phyloP scores from a whole-genome alignment of 1,140 invertebrate genomes.

The Tetranychus urticae region DNA sequence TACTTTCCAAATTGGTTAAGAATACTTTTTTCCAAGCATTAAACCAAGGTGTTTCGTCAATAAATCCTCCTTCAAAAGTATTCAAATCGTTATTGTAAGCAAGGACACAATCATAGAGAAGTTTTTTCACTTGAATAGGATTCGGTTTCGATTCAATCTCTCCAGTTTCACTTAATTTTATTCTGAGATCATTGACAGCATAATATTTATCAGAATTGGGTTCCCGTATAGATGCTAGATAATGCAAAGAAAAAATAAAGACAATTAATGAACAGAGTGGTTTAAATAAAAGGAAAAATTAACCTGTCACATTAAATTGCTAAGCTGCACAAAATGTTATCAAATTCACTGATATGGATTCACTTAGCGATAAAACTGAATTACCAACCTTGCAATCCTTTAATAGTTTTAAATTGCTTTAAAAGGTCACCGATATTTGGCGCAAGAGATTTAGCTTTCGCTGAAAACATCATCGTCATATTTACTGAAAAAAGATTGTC shows the following conservation, averaged over 20 bases:
- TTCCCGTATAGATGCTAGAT: not conserved
- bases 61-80: not conserved
- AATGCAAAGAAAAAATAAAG: not conserved
- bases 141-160: constrained; percentile 2
- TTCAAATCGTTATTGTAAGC: not conserved
- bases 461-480: not conserved
- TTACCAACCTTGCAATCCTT: constrained; percentile 2
- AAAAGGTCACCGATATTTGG: not conserved
- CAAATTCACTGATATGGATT: not conserved
- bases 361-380: not conserved
- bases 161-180: not conserved
- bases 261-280: not conserved
- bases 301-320: no score
- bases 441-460: not conserved
- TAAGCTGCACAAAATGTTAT: no score
- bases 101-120: constrained; percentile 3
- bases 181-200: not conserved
- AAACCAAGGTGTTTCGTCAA: constrained; percentile 10
- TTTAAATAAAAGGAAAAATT: no score
- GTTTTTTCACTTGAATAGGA: not conserved
- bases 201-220: not conserved
- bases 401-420: constrained; percentile 2
- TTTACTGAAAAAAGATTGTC: not conserved
- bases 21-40: constrained; percentile 9
- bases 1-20: constrained; percentile 2